Conservation (phyloP, 2,113 vertebrate genomes). For the Rostratula benghalensis region DNA sequence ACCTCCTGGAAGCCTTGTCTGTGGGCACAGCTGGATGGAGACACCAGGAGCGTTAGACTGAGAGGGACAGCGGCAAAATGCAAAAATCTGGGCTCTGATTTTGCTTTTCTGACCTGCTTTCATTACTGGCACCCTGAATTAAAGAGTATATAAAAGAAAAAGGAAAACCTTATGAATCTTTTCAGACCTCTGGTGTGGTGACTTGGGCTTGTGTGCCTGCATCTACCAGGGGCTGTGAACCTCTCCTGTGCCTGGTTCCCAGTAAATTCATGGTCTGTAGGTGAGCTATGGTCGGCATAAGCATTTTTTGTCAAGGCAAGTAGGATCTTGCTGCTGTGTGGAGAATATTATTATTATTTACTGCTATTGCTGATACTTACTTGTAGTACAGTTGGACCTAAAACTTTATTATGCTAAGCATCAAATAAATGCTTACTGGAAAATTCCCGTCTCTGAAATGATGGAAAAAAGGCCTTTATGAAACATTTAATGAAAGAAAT, state of each 20-base stretch:
- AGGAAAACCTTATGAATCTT: background rate
- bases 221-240: background rate
- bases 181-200: background rate
- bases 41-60: accelerated
- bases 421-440: background rate
- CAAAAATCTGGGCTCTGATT: background rate
- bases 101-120: background rate
- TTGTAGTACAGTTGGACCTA: background rate
- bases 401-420: background rate
- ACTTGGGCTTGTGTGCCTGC: background rate
- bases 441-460: background rate
- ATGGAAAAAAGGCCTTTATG: background rate
- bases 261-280: background rate
- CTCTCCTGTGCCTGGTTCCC: background rate
- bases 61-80: background rate
- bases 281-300: background rate
- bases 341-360: background rate
- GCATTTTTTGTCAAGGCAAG: background rate
- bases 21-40: background rate
- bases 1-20: background rate
- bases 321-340: background rate
- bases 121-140: background rate
- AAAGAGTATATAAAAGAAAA: background rate
- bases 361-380: background rate
- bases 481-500: background rate